Percentiles rank a stretch among this genome's conserved stretches.
These are phyloP conservation scores for Amphiprion ocellaris DNA, from an alignment of 2,113 vertebrate genomes.

Conservation along the genomic window DNA sequence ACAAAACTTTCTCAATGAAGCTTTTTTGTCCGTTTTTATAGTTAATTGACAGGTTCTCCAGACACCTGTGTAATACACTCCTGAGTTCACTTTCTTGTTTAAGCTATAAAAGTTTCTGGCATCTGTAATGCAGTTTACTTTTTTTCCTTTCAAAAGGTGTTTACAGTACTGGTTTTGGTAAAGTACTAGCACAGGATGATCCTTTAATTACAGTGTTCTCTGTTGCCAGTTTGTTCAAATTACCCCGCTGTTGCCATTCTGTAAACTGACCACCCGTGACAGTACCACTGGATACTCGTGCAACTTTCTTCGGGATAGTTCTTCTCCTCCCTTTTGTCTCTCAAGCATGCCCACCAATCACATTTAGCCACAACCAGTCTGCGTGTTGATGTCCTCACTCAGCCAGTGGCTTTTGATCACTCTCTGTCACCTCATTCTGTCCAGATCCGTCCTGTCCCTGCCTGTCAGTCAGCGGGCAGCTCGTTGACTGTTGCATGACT, in stretches of 20 bases:
- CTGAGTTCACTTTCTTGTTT: slow-evolving; percentile 11
- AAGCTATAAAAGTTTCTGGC: background rate
- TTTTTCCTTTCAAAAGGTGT: slow-evolving; percentile 6
- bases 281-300: background rate
- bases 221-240: background rate
- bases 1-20: background rate
- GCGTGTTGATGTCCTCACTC: slow-evolving; percentile 71
- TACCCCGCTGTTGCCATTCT: background rate
- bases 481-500: slow-evolving; percentile 83
- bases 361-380: slow-evolving; percentile 57
- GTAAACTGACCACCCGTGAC: background rate
- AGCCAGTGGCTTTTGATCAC: slow-evolving; percentile 44
- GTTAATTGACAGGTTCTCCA: background rate
- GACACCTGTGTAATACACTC: slow-evolving; percentile 16
- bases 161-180: background rate
- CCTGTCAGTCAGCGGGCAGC: slow-evolving; percentile 66
- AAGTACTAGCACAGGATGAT: background rate
- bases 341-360: slow-evolving; percentile 65
- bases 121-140: background rate
- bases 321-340: slow-evolving; percentile 26
- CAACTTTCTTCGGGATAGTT: background rate
- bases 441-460: slow-evolving; percentile 57
- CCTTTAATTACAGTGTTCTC: background rate
- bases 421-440: slow-evolving; percentile 71
- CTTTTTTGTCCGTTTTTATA: slow-evolving; percentile 6